A percentile compares a stretch with the other conserved stretches of the same genome.
phyloP scores from a whole-genome alignment of 2,113 vertebrate genomes.

The Apodemus speciosus region DNA sequence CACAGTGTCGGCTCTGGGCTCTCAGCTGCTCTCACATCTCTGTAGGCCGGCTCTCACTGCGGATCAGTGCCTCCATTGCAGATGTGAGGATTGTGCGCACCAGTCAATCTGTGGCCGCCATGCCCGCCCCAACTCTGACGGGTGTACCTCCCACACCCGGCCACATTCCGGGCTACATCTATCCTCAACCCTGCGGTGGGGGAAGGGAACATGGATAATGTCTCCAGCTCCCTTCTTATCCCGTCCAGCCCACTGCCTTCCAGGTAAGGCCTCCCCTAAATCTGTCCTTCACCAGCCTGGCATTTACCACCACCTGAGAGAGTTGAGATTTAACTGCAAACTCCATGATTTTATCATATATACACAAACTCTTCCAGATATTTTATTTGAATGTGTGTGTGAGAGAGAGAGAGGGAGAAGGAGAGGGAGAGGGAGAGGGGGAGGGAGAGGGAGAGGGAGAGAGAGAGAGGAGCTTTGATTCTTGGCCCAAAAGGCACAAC shows the following conservation, averaged over 20 bases:
- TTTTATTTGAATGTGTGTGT: constrained; percentile 70
- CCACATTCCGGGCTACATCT: not conserved
- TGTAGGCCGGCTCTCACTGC: not conserved
- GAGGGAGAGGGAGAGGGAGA: not conserved
- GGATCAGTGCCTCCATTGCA: constrained; percentile 5
- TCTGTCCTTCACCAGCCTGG: not conserved
- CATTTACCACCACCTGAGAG: constrained; percentile 49
- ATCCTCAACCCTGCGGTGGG: not conserved
- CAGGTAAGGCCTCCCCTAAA: not conserved
- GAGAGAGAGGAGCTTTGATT: not conserved
- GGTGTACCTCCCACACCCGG: not conserved
- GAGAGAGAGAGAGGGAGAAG: not conserved
- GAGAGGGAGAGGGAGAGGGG: not conserved
- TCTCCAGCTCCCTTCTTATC: not conserved
- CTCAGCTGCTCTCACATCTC: not conserved
- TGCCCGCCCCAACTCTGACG: not conserved
- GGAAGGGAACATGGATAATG: not conserved
- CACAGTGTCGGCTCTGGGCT: not conserved
- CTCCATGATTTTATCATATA: constrained; percentile 56
- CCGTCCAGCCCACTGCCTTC: not conserved
- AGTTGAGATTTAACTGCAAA: constrained; percentile 56
- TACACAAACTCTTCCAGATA: constrained; percentile 59
- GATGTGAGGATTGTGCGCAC: not conserved
- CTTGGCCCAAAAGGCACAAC: constrained; percentile 50
- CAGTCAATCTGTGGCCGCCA: not conserved